Conservation (phyloP, 1,140 invertebrate genomes). For the Bombus soroeensis region DNA sequence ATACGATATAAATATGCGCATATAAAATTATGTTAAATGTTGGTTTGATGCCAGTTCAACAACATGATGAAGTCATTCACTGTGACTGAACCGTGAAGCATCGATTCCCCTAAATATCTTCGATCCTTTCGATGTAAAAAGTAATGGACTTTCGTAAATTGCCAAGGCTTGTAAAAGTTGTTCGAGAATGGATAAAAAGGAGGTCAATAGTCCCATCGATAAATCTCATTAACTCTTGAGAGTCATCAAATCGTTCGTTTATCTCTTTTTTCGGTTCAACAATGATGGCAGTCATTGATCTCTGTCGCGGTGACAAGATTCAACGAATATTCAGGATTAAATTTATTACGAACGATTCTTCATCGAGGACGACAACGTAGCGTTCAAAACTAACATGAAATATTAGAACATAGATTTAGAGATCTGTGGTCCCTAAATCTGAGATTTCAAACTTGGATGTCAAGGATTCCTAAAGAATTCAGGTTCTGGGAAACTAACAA, state of each 20-base stretch:
- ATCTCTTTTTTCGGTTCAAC: neutral
- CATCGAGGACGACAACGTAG: too few species aligned
- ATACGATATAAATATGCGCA: too few species aligned
- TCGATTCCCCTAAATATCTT: neutral
- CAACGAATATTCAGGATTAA: neutral
- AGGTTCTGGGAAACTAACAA: too few species aligned
- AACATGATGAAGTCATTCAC: too few species aligned
- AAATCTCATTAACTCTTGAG: slow-evolving; percentile 13
- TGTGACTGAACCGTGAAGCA: too few species aligned
- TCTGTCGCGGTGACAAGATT: neutral
- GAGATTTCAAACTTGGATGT: too few species aligned
- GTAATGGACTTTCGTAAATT: neutral
- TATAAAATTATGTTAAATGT: too few species aligned
- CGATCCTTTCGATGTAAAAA: neutral
- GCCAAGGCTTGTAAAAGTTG: too few species aligned
- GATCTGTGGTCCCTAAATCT: too few species aligned
- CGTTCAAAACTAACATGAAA: neutral
- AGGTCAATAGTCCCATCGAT: neutral
- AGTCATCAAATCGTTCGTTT: neutral
- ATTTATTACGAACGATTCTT: too few species aligned
- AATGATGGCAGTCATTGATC: neutral
- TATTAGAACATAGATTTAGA: neutral
- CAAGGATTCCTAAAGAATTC: neutral
- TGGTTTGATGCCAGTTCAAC: too few species aligned
- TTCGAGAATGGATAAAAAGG: neutral